Evolutionary conservation across 2,797 vertebrate genomes (phyloP).

Genomic region (Sphenodon punctatus): DNA sequence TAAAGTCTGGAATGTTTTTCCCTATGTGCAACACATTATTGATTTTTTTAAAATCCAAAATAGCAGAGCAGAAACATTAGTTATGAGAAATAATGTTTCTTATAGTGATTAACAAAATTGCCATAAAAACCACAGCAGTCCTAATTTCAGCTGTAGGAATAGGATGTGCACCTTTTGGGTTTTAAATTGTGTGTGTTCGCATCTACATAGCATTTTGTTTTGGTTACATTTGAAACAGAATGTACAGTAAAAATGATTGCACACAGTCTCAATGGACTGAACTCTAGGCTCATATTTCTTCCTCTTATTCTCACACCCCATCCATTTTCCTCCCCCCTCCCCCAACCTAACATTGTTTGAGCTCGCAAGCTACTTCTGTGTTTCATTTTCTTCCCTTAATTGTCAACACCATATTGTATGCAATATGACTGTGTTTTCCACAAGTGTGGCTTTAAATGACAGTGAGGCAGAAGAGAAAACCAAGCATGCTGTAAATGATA

Average conservation of each 20-base stretch:
- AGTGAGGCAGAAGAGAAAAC: neutral
- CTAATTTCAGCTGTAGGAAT: neutral
- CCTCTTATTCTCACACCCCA: neutral
- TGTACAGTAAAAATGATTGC: neutral
- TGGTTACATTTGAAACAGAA: neutral
- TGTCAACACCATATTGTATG: fast-evolving
- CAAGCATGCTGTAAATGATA: neutral
- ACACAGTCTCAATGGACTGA: neutral
- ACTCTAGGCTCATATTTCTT: neutral
- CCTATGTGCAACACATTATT: no score
- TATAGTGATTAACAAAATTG: neutral
- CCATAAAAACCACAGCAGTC: neutral
- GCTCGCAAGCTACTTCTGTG: neutral
- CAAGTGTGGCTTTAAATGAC: neutral
- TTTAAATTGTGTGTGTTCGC: neutral
- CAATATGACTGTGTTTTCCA: neutral
- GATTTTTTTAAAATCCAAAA: neutral
- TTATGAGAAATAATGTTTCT: neutral
- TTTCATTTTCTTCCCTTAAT: neutral
- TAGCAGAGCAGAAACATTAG: neutral
- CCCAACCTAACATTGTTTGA: neutral
- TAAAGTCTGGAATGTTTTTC: no score
- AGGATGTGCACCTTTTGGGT: fast-evolving
- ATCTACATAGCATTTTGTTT: neutral
- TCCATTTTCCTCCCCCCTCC: neutral